phyloP scores from a whole-genome alignment of 2,797 vertebrate genomes.

The Syndactyla subalaris region DNA sequence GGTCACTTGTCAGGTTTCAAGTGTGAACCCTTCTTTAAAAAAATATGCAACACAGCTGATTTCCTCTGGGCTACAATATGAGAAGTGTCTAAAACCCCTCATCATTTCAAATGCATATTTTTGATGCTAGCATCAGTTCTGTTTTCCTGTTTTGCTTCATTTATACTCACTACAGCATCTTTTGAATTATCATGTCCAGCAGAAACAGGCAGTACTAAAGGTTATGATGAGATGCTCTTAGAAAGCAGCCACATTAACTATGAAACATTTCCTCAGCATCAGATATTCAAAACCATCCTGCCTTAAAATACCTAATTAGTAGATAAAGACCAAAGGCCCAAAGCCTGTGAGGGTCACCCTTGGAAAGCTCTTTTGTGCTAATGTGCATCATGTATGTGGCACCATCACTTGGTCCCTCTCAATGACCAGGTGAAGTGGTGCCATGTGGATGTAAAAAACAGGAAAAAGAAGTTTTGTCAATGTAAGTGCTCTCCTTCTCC shows the following conservation, averaged over 20 bases:
- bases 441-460: neutral
- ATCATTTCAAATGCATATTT: neutral
- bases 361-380: neutral
- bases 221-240: neutral
- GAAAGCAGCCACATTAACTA: neutral
- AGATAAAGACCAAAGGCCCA: neutral
- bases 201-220: neutral
- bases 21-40: neutral
- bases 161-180: neutral
- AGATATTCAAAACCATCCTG: neutral
- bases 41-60: neutral
- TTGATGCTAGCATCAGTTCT: neutral
- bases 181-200: neutral
- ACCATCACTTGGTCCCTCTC: neutral
- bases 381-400: rapidly evolving
- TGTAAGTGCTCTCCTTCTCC: neutral
- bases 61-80: neutral
- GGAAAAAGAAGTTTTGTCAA: neutral
- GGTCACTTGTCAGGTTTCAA: neutral
- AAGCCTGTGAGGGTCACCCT: neutral
- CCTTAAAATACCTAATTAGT: neutral
- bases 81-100: neutral
- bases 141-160: neutral
- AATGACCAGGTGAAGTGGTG: neutral
- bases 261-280: neutral